Conservation (phyloP, 2,797 vertebrate species). For the Limosa lapponica region DNA sequence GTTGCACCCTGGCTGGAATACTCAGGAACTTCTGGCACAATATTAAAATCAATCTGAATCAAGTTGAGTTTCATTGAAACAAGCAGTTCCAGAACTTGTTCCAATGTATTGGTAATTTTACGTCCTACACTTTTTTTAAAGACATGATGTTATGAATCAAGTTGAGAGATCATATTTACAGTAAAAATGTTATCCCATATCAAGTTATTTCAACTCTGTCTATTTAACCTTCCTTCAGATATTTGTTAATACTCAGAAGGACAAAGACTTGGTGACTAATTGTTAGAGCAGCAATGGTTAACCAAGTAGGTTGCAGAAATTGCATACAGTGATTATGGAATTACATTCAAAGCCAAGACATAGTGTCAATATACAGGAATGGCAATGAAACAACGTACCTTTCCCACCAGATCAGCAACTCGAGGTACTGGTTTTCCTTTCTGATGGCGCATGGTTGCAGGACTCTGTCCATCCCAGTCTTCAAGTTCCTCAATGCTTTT, state of each 20-base stretch:
- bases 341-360: not conserved
- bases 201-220: not conserved
- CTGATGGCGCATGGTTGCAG: constrained; percentile 82
- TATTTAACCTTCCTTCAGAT: not conserved
- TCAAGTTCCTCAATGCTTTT: constrained; percentile 85
- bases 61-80: not conserved
- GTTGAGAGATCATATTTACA: not conserved
- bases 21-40: not conserved
- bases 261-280: not conserved
- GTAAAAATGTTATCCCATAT: not conserved
- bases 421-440: constrained; percentile 86
- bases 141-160: not conserved
- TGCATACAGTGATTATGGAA: not conserved
- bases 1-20: not conserved
- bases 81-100: not conserved
- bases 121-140: not conserved
- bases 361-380: not conserved
- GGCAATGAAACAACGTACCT: constrained; percentile 77
- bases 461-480: constrained; percentile 88
- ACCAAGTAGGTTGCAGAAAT: not conserved
- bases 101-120: not conserved
- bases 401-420: constrained; percentile 81
- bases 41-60: not conserved
- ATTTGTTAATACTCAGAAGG: not conserved
- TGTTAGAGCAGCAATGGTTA: not conserved